Percentiles rank a stretch among this genome's conserved stretches.
These are phyloP conservation scores for Liodrosophila aerea DNA, from an alignment of 2,888 invertebrate genomes.

Conservation along the genomic window DNA sequence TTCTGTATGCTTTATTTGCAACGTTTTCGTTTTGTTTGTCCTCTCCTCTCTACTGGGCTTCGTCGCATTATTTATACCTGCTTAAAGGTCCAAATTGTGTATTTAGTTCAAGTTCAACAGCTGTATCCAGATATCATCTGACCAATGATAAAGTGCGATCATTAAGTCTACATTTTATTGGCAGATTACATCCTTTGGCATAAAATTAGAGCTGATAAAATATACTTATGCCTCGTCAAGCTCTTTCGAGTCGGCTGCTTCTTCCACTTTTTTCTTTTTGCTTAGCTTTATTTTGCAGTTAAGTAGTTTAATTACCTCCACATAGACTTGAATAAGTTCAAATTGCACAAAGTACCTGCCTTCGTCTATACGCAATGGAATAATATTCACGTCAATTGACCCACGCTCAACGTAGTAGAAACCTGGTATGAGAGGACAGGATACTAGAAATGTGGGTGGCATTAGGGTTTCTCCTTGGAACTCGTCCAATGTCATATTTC, in stretches of 20 bases:
- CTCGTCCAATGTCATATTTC: slow-evolving; percentile 55
- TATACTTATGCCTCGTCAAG: too few relatives aligned
- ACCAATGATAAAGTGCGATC: slow-evolving; percentile 3
- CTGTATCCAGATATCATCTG: slow-evolving; percentile 18
- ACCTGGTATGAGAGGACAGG: slow-evolving; percentile 71
- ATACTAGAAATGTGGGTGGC: slow-evolving; percentile 64
- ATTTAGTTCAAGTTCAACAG: slow-evolving; percentile 69
- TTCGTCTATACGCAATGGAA: slow-evolving; percentile 48
- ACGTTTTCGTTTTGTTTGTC: slow-evolving; percentile 50
- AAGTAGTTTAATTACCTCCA: slow-evolving; percentile 65
- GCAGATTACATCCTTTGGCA: too few relatives aligned
- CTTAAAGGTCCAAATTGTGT: slow-evolving; percentile 20
- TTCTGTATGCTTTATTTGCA: slow-evolving; percentile 48
- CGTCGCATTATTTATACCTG: slow-evolving; percentile 60
- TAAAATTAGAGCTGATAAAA: too few relatives aligned
- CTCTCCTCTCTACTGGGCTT: slow-evolving; percentile 23
- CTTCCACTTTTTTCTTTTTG: slow-evolving; percentile 17
- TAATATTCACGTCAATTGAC: slow-evolving; percentile 24
- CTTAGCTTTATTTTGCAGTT: slow-evolving; percentile 51
- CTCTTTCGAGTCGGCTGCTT: too few relatives aligned
- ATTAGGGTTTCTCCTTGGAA: slow-evolving; percentile 30
- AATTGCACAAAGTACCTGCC: slow-evolving; percentile 66
- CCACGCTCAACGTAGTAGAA: slow-evolving; percentile 64
- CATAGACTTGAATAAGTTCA: slow-evolving; percentile 73
- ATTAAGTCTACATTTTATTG: too few relatives aligned